Evolutionary conservation across 2,797 vertebrate species (phyloP), one percentile per base, ranked within the genome.

Genomic region (Parambassis ranga): DNA sequence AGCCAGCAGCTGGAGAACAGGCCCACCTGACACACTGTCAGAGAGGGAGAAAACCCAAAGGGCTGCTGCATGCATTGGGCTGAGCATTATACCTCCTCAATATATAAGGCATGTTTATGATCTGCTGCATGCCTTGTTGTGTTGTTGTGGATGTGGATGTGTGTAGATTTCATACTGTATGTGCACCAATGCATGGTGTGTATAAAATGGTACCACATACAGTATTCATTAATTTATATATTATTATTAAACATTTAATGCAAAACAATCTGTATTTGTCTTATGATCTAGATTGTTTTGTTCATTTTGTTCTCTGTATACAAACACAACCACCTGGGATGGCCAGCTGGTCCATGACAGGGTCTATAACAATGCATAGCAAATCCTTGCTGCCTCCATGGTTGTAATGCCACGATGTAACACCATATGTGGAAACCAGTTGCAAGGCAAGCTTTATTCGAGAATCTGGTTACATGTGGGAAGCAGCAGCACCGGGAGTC

Each of bases 1-100:
- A 79, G 73, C 69, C 42, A 62, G 75, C 63, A 77, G 80, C 80
- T 85, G 79, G 67, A 82, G 86, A 81, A 82, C 65, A 68, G 71
- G 68, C 70, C 71, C 26, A 47, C 16, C 53, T 81, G 81, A 85
- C 77, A 79, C 36, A 14, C 73, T 83, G 82, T 82, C 87, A 84
- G 62, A 39, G 47, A 67, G 32, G 62, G 38, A 71, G 72, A 67
- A 80, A 81, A 65, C 83, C 77, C 77, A 64, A 22, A 79, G 75
- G 78, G 77, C 65, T 56, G 55, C 66, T 51, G 58, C 59, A 55
- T 55, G 63, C 52, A 55, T 9, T 24, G 56, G 59, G 15, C 65
- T 65, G 69, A 73, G 60, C 58, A 58, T 56, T 36, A 70, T 36
- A 49, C 23, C 46, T 71, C 42, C 61, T 75, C 24, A 50, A 72